Base-by-base conservation (phyloP, 92 coral and sea anemone species). In the Bergia puertoricense region DNA sequence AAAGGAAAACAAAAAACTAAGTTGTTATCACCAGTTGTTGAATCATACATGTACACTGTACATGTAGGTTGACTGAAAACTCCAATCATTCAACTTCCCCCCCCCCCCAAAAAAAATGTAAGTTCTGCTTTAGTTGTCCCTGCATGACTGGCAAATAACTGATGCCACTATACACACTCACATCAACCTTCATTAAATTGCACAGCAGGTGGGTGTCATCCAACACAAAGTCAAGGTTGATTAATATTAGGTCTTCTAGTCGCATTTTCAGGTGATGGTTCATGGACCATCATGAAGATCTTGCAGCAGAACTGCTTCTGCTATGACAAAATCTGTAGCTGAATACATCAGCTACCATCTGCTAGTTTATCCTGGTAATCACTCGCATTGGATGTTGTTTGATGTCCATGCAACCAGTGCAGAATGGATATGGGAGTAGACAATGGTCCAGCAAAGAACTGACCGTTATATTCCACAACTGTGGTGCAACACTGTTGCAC, bases 1-100 rank as follows among this genome's bases (percentile, higher is more conserved):
- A 67, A 67, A 67, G 73, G 73, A 67, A 67, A 67, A 67, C 73
- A 67, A 67, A 67, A 67, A 67, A 67, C 73, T 67, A 30, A 67
- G 73, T 15, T 67, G 73, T 67, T 67, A 67, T 67, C 73, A 23
- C 73, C 73, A 20, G 11, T 67, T 67, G 37, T 67, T 67, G 73
- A 67, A 67, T 67, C 73, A 23, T 30, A 30, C 30, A 30, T 30
- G 30, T 30, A 30, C 30, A 30, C 30, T 30, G 30, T n/a, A n/a
- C n/a, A 67, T 67, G n/a, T 67, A 67, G 56, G 56, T 50, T 50
- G 56, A 50, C 56, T 50, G 56, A 50, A 50, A 50, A 50, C 56
- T 50, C 56, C 56, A 50, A 50, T 50, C 56, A 50, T 50, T 50
- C 56, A 50, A 50, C 56, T 50, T 50, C 8, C 8, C 8, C 56